Conservation (phyloP, 1,140 invertebrate genomes). For the Drosophila trapezifrons region DNA sequence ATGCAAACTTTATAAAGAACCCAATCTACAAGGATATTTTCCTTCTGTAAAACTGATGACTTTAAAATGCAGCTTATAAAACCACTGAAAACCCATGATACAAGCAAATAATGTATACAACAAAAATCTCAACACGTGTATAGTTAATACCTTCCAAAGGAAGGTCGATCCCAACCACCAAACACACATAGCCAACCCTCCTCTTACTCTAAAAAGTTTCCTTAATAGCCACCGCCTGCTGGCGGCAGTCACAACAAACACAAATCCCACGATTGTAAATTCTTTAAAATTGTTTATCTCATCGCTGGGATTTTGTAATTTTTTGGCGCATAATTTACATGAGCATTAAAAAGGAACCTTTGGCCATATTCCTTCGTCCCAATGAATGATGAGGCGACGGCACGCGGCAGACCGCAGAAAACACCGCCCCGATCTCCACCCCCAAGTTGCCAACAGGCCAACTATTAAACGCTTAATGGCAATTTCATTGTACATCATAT, state of each 20-base stretch:
- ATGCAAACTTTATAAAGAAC: neutral
- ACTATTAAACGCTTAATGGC: constrained; percentile 51
- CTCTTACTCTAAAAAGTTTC: constrained; percentile 13
- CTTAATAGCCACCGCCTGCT: constrained; percentile 31
- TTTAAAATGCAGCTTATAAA: constrained; percentile 20
- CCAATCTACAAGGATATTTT: neutral
- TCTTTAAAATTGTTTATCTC: constrained; percentile 49
- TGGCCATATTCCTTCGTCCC: neutral
- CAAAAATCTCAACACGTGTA: constrained; percentile 34
- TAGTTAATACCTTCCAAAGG: constrained; percentile 28
- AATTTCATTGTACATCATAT: constrained; percentile 47
- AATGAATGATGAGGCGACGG: constrained; percentile 46
- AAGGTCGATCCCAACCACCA: constrained; percentile 13
- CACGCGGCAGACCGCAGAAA: constrained; percentile 46
- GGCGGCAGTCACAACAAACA: constrained; percentile 34
- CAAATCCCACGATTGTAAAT: constrained; percentile 49
- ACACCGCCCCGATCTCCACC: constrained; percentile 9
- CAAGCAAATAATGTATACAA: constrained; percentile 1
- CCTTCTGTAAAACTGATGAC: neutral
- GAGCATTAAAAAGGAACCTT: constrained; percentile 31
- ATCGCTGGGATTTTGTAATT: constrained; percentile 38
- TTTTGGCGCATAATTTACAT: constrained; percentile 51
- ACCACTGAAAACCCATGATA: neutral
- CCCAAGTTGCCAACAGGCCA: constrained; percentile 15
- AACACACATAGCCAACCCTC: constrained; percentile 6